Evolutionary conservation across 2,113 vertebrate genomes (phyloP), one percentile per base, ranked within the genome.

Genomic region (Mus spicilegus): DNA sequence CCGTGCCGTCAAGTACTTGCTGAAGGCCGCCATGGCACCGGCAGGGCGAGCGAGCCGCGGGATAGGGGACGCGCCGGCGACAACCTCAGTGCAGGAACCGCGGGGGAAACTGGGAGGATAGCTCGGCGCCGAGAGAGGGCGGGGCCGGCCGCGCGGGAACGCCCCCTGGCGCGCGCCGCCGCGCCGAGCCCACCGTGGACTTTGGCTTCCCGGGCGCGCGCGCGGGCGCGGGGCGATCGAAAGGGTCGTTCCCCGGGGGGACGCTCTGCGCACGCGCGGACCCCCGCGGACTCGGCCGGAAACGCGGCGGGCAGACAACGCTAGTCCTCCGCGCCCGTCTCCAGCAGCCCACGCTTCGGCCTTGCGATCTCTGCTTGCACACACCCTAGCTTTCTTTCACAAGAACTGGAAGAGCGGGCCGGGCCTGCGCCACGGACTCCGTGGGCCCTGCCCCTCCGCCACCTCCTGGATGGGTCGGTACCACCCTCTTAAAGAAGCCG

Each of bases 1-100:
- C 75, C 98, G 99, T 87, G 98, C 98, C 39, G 99, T 99, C 88
- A 99, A 67, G 95, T 99, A 99, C 98, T 99, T 99, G 98, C 99
- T 99, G 97, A 99, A 98, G 78, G 98, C 98, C 98, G 99, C 99
- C 99, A 99, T 99, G 96, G 98, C 76, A 95, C 88, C 70, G 95
- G 80, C 70, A 0, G 58, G 0, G 12, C 39, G 3, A 54, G 84
- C 58, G 4, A 95, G 96, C 54, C 19, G 85, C 16, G 19, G 63
- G 30, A 1, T 1, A 0, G 24, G 67, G 86, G 76, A 96, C 75
- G 19, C 95, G 0, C 63, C 42, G 80, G 61, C n/a, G 12, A 56
- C 69, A 58, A 3, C 96, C 91, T 12, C 4, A 67, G 36, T 2
- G 91, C 89, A 93, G 95, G 97, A 61, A 95, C 87, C 98, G 98